A percentile compares a stretch with the other conserved stretches of the same genome.
Conservation (phyloP, 2,113 vertebrate genomes). For the Calyptommatus sinebrachiatus region DNA sequence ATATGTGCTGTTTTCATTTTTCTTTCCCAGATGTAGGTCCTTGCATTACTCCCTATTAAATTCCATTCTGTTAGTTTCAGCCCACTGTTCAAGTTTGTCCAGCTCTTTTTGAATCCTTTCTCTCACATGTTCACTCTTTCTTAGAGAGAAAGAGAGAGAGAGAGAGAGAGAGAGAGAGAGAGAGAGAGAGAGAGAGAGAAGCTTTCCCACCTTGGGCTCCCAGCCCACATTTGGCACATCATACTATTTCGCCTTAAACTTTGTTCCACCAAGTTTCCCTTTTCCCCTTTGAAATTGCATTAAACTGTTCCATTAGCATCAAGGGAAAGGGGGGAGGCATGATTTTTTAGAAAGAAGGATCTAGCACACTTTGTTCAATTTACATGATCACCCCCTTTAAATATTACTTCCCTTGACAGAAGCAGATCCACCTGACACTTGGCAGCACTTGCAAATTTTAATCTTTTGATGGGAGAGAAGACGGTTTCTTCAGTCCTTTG, state of each 20-base stretch:
- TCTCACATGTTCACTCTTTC: too few species aligned
- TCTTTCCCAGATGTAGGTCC: too few species aligned
- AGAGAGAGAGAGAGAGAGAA: too few species aligned
- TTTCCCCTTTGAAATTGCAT: slow-evolving; percentile 54
- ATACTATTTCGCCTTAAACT: background rate
- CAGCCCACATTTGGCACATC: background rate
- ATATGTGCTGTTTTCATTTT: too few species aligned
- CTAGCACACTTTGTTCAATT: slow-evolving; percentile 17
- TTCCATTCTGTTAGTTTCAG: too few species aligned
- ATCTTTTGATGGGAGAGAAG: slow-evolving; percentile 27
- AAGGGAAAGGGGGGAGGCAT: background rate
- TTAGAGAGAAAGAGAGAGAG: too few species aligned
- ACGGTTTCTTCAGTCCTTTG: background rate
- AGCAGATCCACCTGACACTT: slow-evolving; percentile 8
- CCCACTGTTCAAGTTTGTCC: too few species aligned
- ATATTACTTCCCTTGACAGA: slow-evolving; percentile 30
- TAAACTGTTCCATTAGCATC: slow-evolving; percentile 63
- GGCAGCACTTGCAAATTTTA: slow-evolving; percentile 39
- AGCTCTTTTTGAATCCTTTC: too few species aligned
- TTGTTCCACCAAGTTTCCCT: background rate
- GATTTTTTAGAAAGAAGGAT: background rate
- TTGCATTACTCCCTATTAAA: too few species aligned
- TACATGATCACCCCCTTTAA: slow-evolving; percentile 44
- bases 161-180: too few species aligned
- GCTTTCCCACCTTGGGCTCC: too few species aligned